A percentile compares a stretch with the other conserved stretches of the same genome.
phyloP scores from a whole-genome alignment of 2,888 invertebrate species.

The Leuctra nigra region DNA sequence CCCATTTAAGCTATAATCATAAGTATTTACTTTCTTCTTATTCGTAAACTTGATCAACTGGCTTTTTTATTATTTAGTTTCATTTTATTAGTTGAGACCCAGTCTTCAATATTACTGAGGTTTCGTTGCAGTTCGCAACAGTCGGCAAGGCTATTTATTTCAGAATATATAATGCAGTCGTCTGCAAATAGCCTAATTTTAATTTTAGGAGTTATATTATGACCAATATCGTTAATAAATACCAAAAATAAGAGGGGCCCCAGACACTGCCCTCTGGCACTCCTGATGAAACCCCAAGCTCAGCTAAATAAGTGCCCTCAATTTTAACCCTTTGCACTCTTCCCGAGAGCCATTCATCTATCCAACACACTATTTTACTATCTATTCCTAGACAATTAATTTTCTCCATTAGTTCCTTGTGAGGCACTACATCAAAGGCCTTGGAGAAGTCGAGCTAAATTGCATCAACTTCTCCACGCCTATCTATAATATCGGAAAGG shows the following conservation, averaged over 20 bases:
- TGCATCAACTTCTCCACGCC: not conserved
- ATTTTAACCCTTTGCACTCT: too few relatives aligned
- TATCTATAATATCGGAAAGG: not conserved
- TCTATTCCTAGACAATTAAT: not conserved
- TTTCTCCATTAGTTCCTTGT: conserved; percentile 1
- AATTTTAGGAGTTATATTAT: not conserved
- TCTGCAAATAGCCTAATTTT: not conserved
- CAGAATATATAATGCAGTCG: not conserved
- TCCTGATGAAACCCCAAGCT: not conserved
- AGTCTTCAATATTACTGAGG: too few relatives aligned
- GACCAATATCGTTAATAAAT: not conserved
- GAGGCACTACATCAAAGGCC: conserved; percentile 9
- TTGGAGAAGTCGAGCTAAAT: conserved; percentile 2
- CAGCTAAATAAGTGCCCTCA: not conserved
- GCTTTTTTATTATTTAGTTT: too few relatives aligned
- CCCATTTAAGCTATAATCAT: too few relatives aligned
- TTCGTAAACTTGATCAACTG: too few relatives aligned
- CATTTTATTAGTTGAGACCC: not conserved
- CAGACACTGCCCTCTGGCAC: not conserved
- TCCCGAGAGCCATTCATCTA: not conserved
- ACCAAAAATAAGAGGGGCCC: not conserved
- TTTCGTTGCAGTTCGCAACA: too few relatives aligned
- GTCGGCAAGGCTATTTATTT: too few relatives aligned
- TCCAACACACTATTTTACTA: not conserved
- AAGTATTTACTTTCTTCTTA: too few relatives aligned